phyloP scores from a whole-genome alignment of 2,888 invertebrate genomes.

The Spisula subtruncata region DNA sequence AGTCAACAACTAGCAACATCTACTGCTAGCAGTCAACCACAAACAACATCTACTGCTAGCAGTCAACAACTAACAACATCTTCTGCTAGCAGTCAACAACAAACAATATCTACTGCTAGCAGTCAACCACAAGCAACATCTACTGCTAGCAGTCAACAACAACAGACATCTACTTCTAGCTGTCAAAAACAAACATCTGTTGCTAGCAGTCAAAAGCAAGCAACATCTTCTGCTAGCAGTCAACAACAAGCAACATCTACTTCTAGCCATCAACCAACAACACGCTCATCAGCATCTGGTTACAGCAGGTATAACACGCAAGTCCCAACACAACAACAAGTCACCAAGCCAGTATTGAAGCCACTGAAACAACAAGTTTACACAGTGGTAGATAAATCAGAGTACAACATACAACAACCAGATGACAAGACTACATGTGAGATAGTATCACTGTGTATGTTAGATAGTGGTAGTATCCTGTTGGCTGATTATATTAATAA shows the following conservation, averaged over 20 bases:
- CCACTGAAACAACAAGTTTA: background rate
- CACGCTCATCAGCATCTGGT: background rate
- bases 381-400: constrained; percentile 6
- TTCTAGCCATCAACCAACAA: background rate
- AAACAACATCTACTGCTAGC: background rate
- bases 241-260: no score
- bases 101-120: no score
- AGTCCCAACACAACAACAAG: background rate
- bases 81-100: no score
- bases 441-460: background rate
- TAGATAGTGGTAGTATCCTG: background rate
- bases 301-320: background rate
- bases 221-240: no score
- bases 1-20: no score
- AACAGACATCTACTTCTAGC: background rate
- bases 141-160: no score
- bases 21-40: no score
- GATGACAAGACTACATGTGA: background rate
- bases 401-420: background rate
- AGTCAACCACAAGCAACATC: no score
- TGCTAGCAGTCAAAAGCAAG: no score
- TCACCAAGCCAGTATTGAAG: background rate
- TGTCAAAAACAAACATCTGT: no score
- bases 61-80: no score
- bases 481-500: background rate